A percentile compares a stretch with the other conserved stretches of the same genome.
phyloP scores from a whole-genome alignment of 2,797 vertebrate genomes.

The Takifugu rubripes region DNA sequence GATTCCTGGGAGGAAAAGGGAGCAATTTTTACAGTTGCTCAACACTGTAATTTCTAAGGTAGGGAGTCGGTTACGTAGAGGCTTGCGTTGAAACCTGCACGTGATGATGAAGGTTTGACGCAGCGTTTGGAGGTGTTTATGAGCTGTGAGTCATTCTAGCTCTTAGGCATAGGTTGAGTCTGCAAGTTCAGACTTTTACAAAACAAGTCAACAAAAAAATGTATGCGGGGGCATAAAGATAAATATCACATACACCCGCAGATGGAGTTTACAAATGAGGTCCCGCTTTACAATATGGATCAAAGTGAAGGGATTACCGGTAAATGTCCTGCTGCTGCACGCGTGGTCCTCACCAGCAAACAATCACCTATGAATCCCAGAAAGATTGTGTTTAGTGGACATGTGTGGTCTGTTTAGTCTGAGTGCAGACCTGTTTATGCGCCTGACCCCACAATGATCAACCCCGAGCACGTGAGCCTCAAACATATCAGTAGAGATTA shows the following conservation, averaged over 20 bases:
- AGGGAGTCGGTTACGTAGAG: constrained; percentile 25
- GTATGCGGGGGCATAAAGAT: no score
- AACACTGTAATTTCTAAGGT: constrained; percentile 46
- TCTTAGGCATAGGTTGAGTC: constrained; percentile 20
- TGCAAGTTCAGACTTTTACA: constrained; percentile 6
- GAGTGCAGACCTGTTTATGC: constrained; percentile 52
- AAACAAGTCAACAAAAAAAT: constrained; percentile 9
- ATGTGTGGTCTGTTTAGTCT: constrained; percentile 81
- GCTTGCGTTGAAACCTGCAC: neutral
- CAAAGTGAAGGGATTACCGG: neutral
- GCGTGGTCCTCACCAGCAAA: constrained; percentile 7
- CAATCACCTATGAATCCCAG: constrained; percentile 46
- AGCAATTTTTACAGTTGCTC: constrained; percentile 21
- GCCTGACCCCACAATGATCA: constrained; percentile 38
- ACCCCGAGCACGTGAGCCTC: constrained; percentile 12
- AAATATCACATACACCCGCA: no score
- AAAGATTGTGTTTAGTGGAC: constrained; percentile 50
- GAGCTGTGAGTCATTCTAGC: constrained; percentile 41
- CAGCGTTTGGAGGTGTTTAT: constrained; percentile 35
- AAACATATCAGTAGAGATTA: constrained; percentile 15
- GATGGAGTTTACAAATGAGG: no score
- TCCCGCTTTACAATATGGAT: no score
- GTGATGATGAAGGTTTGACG: constrained; percentile 19
- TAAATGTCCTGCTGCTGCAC: constrained; percentile 20
- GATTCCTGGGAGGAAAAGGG: constrained; percentile 1